These are phyloP conservation scores for Gnathonemus longibarbis DNA, from an alignment of 2,113 vertebrate species.

Conservation along the genomic window DNA sequence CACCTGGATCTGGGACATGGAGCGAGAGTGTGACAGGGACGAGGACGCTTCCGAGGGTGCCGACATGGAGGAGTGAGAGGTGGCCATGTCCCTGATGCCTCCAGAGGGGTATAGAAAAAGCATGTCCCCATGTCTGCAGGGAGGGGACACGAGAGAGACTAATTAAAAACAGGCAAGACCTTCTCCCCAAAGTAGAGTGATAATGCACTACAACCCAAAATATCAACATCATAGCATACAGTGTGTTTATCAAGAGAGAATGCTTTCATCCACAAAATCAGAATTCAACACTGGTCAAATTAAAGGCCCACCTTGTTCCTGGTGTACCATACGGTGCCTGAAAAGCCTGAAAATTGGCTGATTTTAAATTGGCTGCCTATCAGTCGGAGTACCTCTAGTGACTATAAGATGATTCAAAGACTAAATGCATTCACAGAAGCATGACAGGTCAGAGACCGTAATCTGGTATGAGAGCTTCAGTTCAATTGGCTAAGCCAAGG, in stretches of 20 bases:
- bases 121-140: conserved; percentile 86
- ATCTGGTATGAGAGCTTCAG: background rate
- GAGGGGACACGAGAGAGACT: background rate
- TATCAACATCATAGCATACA: background rate
- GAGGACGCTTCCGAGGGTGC: conserved; percentile 43
- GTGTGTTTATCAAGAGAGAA: background rate
- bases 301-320: background rate
- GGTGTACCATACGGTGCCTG: too few species aligned
- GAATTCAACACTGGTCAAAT: background rate
- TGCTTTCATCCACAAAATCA: background rate
- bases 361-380: background rate
- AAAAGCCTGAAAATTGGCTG: background rate
- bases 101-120: conserved; percentile 80
- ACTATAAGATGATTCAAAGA: background rate
- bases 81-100: conserved; percentile 84
- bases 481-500: background rate
- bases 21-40: conserved; percentile 55
- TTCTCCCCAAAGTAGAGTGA: background rate
- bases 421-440: background rate
- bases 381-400: background rate
- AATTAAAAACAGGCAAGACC: background rate
- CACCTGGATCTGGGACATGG: conserved; percentile 71
- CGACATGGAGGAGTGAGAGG: conserved; percentile 45
- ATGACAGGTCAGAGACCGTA: background rate
- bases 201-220: background rate